Percentiles rank a stretch among this genome's conserved stretches.
phyloP scores from a whole-genome alignment of 2,888 invertebrate species.

The Parascotia fuliginaria region DNA sequence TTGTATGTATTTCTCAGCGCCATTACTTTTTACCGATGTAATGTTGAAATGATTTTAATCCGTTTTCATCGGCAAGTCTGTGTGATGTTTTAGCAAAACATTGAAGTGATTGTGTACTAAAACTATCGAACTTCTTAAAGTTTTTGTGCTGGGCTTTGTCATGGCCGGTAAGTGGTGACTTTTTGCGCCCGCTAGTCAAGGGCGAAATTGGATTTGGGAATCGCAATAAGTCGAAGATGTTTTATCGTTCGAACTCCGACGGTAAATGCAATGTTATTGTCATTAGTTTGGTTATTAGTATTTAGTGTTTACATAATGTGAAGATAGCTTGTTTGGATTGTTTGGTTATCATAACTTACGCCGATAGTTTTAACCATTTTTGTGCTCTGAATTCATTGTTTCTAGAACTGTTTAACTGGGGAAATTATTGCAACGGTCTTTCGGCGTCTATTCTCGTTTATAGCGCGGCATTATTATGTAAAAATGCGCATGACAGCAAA shows the following conservation, averaged over 20 bases:
- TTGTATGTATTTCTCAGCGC: constrained; percentile 84
- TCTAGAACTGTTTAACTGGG: constrained; percentile 58
- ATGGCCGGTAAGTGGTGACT: constrained; percentile 92
- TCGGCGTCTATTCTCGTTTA: constrained; percentile 33
- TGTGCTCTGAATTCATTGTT: constrained; percentile 65
- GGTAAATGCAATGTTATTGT: constrained; percentile 86
- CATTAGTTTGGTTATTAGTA: constrained; percentile 82
- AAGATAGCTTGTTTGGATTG: constrained; percentile 72
- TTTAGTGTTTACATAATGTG: constrained; percentile 78
- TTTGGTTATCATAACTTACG: constrained; percentile 76
- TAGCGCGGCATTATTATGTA: constrained; percentile 39
- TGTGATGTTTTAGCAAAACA: constrained; percentile 85
- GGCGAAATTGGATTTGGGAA: constrained; percentile 85
- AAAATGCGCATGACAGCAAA: constrained; percentile 45
- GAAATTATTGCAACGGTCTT: constrained; percentile 70
- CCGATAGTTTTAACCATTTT: constrained; percentile 78
- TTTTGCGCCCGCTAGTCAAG: constrained; percentile 85
- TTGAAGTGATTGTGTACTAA: constrained; percentile 82
- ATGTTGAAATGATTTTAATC: constrained; percentile 87
- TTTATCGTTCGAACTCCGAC: constrained; percentile 86
- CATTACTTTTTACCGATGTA: constrained; percentile 85
- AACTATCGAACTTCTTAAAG: constrained; percentile 83
- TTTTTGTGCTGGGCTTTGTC: constrained; percentile 88
- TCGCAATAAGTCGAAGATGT: constrained; percentile 86
- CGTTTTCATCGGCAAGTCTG: constrained; percentile 85